Base-by-base conservation (phyloP, 1,140 invertebrate genomes). In the Bathynomus jamesi region DNA sequence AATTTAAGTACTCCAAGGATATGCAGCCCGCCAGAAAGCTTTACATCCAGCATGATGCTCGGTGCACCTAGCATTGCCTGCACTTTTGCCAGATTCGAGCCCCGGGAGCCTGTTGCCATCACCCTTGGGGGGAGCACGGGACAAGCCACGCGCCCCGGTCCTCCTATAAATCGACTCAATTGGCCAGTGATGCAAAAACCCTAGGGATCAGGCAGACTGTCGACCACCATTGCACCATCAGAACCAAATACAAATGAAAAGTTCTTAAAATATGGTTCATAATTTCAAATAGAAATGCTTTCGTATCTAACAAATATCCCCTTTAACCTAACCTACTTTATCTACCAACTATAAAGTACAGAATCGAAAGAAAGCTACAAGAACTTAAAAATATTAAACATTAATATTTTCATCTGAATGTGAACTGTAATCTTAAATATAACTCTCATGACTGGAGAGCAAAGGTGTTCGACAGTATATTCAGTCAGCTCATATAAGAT, bases 11-110 rank as follows among this genome's bases (percentile, higher is more conserved):
- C 72, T 73, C 72, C 72, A 73, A 73, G 72, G 63, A 29, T 73
- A 67, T 73, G 72, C 72, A 73, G 72, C 72, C 72, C 72, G 72
- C 72, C 72, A 73, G 72, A 73, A 73, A 73, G 72, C 72, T 69
- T 73, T 73, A 73, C 72, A 73, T 73, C 72, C 72, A 73, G 72
- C 72, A 73, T 73, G 72, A 73, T 73, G 72, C 72, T 61, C 72
- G 67, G 72, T 73, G 72, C 72, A 32, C 72, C 66, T 64, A 69
- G 72, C 72, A 73, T 73, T 73, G 72, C 72, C 72, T 73, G 72
- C 72, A 73, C 72, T 73, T 73, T 67, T 73, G 72, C 72, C 72
- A 73, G 72, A 73, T 73, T 73, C 69, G 67, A 73, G 72, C 72
- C 72, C 72, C 72, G 72, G 72, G 72, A 73, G 72, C 72, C 72